A percentile compares a stretch with the other conserved stretches of the same genome.
Conservation (phyloP, 2,113 vertebrate genomes). For the cattle (Bos taurus) region ARS-UCD2.0 NC_037331.1:439001-439500, state of each 20-base stretch:
- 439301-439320: not conserved
- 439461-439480: not conserved
- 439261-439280: not conserved
- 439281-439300: not conserved
- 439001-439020: not conserved
- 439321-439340: not conserved
- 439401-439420: not conserved
- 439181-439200: too few relatives aligned
- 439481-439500: not conserved
- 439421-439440: not conserved
- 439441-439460: fast-evolving
- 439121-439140: not conserved
- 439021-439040: fast-evolving
- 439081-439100: not conserved
- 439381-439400: not conserved
- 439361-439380: not conserved
- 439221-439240: too few relatives aligned
- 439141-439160: not conserved
- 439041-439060: not conserved
- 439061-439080: not conserved
- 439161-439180: not conserved
- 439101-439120: not conserved
- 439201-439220: not conserved
- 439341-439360: not conserved
- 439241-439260: not conserved